Evolutionary conservation across 2,113 vertebrate species (phyloP).

Genomic region (Hemicordylus capensis): DNA sequence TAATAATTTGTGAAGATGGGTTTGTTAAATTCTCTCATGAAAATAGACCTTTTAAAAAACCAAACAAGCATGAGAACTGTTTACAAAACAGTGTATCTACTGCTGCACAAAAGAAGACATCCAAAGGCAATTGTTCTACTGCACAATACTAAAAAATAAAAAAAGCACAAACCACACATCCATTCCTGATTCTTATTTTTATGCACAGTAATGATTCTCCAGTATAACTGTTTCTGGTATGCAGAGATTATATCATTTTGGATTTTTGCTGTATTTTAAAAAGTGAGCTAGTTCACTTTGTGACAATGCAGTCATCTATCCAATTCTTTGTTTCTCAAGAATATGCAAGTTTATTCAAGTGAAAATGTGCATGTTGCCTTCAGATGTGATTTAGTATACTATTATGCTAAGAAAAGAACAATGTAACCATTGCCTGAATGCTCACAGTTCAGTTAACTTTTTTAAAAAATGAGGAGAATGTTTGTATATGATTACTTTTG

Average conservation of each 20-base stretch:
- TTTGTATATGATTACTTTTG: neutral
- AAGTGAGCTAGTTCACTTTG: conserved; percentile 45
- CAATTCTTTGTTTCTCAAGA: conserved; percentile 38
- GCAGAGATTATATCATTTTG: conserved; percentile 62
- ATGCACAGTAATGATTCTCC: conserved; percentile 42
- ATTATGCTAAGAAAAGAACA: neutral
- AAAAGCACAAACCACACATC: conserved; percentile 31
- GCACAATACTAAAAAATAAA: conserved; percentile 12
- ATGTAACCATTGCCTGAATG: neutral
- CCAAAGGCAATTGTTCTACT: conserved; percentile 11
- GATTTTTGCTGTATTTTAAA: conserved; percentile 59
- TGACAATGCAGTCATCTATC: conserved; percentile 50
- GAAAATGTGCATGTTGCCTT: conserved; percentile 30
- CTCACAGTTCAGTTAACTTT: neutral
- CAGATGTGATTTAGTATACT: neutral
- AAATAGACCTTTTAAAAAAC: conserved; percentile 42
- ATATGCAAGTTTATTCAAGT: neutral
- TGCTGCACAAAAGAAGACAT: conserved; percentile 46
- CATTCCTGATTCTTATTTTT: conserved; percentile 62
- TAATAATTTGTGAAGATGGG: conserved; percentile 36
- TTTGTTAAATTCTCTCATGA: neutral
- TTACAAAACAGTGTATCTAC: conserved; percentile 49
- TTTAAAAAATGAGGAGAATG: neutral
- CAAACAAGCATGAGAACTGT: conserved; percentile 31
- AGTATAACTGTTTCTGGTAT: conserved; percentile 41